phyloP scores from a whole-genome alignment of 1,140 invertebrate genomes.

The Coboldia fuscipes region DNA sequence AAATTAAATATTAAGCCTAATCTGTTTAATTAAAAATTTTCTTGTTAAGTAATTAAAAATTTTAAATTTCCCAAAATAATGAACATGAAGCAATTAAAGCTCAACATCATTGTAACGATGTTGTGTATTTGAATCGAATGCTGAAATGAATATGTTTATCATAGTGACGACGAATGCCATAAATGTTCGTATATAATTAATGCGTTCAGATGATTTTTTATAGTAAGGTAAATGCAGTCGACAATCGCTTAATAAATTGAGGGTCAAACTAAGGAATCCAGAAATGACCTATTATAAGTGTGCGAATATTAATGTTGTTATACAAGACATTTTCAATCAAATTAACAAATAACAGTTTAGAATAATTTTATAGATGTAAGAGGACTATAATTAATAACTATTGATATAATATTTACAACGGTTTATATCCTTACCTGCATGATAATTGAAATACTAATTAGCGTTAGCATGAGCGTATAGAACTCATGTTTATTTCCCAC shows the following conservation, averaged over 20 bases:
- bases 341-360: too few relatives aligned
- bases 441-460: slow-evolving; percentile 67
- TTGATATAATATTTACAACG: too few relatives aligned
- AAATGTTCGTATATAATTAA: slow-evolving; percentile 49
- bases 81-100: neutral
- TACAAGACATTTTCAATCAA: too few relatives aligned
- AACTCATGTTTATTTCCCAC: slow-evolving; percentile 63
- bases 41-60: slow-evolving; percentile 4
- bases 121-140: slow-evolving; percentile 43
- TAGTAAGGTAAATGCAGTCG: slow-evolving; percentile 43
- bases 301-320: neutral
- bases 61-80: neutral
- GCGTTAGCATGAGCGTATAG: slow-evolving; percentile 53
- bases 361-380: too few relatives aligned
- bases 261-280: slow-evolving; percentile 42
- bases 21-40: too few relatives aligned
- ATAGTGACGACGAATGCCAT: slow-evolving; percentile 49
- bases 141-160: slow-evolving; percentile 55
- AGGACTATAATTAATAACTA: too few relatives aligned
- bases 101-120: neutral
- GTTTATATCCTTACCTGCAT: slow-evolving; percentile 49
- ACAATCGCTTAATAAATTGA: slow-evolving; percentile 54
- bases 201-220: slow-evolving; percentile 35
- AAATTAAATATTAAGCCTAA: too few relatives aligned
- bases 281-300: slow-evolving; percentile 22